Evolutionary conservation across 2,797 vertebrate species (phyloP).

Genomic region (Enteromius paludinosus): DNA sequence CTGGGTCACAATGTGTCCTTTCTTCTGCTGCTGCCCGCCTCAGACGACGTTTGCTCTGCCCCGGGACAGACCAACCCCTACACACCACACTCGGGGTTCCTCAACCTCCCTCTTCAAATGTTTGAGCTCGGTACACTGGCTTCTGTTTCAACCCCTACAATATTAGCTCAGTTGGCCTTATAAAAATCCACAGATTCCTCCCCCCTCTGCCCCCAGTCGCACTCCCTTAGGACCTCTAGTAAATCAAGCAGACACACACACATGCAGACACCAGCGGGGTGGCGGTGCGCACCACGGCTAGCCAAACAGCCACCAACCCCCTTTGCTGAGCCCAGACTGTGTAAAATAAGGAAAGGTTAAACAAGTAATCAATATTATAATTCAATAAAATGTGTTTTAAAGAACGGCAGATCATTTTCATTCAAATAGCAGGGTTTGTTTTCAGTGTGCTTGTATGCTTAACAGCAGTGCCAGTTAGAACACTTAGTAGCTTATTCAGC

Average conservation of each 20-base stretch:
- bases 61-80: conserved; percentile 97
- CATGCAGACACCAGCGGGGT: conserved; percentile 56
- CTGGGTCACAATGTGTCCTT: conserved; percentile 96
- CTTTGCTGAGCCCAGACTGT: conserved; percentile 25
- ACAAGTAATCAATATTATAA: conserved; percentile 61
- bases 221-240: conserved; percentile 81
- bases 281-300: conserved; percentile 54
- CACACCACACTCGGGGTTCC: conserved; percentile 92
- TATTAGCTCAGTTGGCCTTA: conserved; percentile 86
- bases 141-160: conserved; percentile 83
- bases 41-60: conserved; percentile 96
- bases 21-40: conserved; percentile 95
- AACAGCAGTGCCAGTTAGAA: conserved; percentile 47
- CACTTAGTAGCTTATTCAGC: conserved; percentile 45
- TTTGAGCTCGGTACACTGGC: conserved; percentile 96
- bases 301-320: conserved; percentile 55
- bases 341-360: conserved; percentile 60
- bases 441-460: conserved; percentile 46
- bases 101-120: conserved; percentile 98
- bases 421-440: conserved; percentile 53
- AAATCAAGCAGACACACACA: conserved; percentile 78
- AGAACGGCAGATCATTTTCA: conserved; percentile 52
- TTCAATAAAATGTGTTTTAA: conserved; percentile 56
- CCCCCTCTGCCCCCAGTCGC: conserved; percentile 78
- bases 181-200: conserved; percentile 90